These are phyloP conservation scores for Ploceus nigricollis DNA, from an alignment of 2,113 vertebrate genomes.

Conservation along the genomic window DNA sequence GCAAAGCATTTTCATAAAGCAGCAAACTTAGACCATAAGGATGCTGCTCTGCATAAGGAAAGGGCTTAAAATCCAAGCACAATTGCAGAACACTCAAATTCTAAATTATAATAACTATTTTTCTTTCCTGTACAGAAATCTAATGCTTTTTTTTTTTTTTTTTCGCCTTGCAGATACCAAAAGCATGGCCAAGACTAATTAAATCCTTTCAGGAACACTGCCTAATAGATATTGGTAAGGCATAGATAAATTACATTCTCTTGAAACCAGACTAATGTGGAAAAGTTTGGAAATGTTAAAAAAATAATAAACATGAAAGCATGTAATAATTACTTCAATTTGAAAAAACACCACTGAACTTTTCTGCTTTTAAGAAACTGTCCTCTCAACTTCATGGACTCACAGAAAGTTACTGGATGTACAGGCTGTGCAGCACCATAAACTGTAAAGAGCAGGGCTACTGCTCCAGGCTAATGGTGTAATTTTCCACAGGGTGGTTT, in stretches of 20 bases:
- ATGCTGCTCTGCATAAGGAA: not conserved
- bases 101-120: not conserved
- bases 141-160: not conserved
- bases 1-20: not conserved
- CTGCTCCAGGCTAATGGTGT: not conserved
- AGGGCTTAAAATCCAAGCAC: not conserved
- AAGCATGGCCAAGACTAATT: not conserved
- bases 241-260: not conserved
- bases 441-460: not conserved
- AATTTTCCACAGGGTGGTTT: conserved; percentile 38
- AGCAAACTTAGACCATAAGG: not conserved
- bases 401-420: not conserved
- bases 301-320: not conserved
- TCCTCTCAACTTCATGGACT: not conserved
- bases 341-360: not conserved
- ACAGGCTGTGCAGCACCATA: not conserved
- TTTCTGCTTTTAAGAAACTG: not conserved
- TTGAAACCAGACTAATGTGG: not conserved
- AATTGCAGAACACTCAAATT: not conserved
- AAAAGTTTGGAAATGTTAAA: not conserved
- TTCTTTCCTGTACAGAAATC: not conserved
- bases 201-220: not conserved
- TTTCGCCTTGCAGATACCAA: not conserved
- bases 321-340: not conserved
- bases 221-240: not conserved